phyloP scores from a whole-genome alignment of 2,797 vertebrate genomes.

The Cyprinella venusta region DNA sequence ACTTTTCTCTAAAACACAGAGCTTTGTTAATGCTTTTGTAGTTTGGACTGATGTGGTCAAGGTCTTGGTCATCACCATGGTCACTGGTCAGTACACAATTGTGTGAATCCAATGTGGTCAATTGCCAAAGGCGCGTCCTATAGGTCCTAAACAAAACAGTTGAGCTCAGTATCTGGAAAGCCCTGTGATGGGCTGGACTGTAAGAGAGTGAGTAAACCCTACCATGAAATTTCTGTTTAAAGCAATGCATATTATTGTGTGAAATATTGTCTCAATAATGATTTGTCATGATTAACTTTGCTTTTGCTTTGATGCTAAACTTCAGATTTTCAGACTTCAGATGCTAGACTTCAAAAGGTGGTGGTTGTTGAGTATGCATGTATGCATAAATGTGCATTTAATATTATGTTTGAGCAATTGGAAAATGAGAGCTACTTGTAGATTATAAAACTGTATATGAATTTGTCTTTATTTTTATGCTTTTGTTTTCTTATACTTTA shows the following conservation, averaged over 20 bases:
- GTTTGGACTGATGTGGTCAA: slow-evolving; percentile 11
- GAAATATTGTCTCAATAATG: not conserved
- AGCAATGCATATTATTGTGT: not conserved
- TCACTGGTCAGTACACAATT: slow-evolving; percentile 9
- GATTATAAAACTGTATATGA: not conserved
- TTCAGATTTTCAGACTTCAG: not conserved
- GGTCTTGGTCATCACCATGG: slow-evolving; percentile 38
- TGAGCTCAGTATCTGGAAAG: slow-evolving; percentile 70
- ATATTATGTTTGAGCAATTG: too few relatives aligned
- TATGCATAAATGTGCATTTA: not conserved
- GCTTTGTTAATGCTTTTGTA: slow-evolving; percentile 49
- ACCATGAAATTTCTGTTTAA: not conserved
- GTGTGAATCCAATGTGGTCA: slow-evolving; percentile 29
- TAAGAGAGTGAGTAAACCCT: slow-evolving; percentile 15
- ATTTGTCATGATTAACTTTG: not conserved
- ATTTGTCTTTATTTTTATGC: not conserved
- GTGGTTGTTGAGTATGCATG: not conserved
- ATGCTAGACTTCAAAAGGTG: not conserved
- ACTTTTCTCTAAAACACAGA: not conserved
- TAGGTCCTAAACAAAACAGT: slow-evolving; percentile 57
- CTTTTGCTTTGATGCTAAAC: not conserved
- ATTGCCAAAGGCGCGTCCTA: slow-evolving; percentile 47
- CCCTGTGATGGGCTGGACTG: slow-evolving; percentile 48
- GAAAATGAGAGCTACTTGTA: not conserved
- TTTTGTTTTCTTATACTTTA: not conserved